Percentiles rank a stretch among this genome's conserved stretches.
These are phyloP conservation scores for Prolemur simus DNA, from an alignment of 2,113 vertebrate genomes.

Conservation along the genomic window DNA sequence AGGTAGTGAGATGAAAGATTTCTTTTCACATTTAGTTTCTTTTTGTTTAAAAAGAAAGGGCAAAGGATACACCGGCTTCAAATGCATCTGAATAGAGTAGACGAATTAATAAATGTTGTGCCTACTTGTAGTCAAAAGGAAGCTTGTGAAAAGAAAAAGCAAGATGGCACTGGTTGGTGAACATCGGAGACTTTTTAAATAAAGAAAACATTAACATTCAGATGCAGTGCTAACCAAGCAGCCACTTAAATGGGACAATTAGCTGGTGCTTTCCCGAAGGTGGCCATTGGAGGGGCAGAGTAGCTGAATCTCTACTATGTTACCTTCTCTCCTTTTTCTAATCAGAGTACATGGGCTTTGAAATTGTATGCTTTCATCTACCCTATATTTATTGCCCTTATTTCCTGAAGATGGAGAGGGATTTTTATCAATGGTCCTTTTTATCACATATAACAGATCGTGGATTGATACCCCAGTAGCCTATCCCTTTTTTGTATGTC, in stretches of 20 bases:
- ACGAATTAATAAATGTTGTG: conserved; percentile 62
- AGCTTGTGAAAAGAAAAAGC: conserved; percentile 55
- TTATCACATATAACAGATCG: neutral
- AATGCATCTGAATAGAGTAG: conserved; percentile 22
- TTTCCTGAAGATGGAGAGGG: neutral
- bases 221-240: neutral
- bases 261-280: neutral
- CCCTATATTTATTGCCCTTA: neutral
- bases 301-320: neutral
- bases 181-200: neutral
- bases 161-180: conserved; percentile 1
- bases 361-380: neutral
- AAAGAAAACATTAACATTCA: conserved; percentile 33
- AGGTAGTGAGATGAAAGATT: conserved; percentile 59
- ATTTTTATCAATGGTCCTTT: neutral
- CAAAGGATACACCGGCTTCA: neutral
- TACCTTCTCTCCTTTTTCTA: neutral
- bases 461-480: neutral
- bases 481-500: neutral
- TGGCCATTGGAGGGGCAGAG: neutral
- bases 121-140: conserved; percentile 19
- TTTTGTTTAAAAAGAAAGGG: conserved; percentile 60
- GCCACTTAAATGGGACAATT: neutral
- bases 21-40: conserved; percentile 68
- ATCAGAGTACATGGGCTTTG: neutral